A percentile compares a stretch with the other conserved stretches of the same genome.
Evolutionary conservation across 2,888 invertebrate species (phyloP).

Genomic region (Germaria angustata): DNA sequence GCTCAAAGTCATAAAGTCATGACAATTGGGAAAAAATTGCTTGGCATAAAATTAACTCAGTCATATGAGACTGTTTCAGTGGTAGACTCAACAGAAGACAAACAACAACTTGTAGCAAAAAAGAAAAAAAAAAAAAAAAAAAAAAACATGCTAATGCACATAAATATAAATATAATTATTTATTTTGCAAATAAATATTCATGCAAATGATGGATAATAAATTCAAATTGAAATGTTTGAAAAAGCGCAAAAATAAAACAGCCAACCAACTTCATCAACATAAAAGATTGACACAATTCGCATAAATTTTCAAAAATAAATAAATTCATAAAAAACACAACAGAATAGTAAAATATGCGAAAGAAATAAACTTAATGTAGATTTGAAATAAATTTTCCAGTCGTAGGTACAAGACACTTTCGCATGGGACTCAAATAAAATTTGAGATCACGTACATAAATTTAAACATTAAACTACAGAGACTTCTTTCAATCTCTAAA

Average conservation of each 20-base stretch:
- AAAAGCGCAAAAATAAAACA: not conserved
- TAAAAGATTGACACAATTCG: constrained; percentile 67
- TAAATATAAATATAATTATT: constrained; percentile 43
- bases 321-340: constrained; percentile 23
- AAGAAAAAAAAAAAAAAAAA: not conserved
- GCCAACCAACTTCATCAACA: constrained; percentile 28
- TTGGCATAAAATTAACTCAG: constrained; percentile 37
- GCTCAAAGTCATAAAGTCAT: constrained; percentile 67
- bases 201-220: constrained; percentile 53
- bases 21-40: constrained; percentile 38
- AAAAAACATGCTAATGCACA: not conserved
- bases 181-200: constrained; percentile 58
- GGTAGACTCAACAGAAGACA: constrained; percentile 4
- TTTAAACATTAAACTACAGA: not conserved
- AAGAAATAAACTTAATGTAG: not conserved
- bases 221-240: constrained; percentile 20
- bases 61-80: constrained; percentile 21
- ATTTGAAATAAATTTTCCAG: not conserved
- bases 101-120: too few species aligned
- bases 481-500: not conserved
- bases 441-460: constrained; percentile 41
- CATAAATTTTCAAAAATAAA: constrained; percentile 68
- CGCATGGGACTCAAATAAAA: not conserved
- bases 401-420: not conserved
- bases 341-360: not conserved